Evolutionary conservation across 2,888 invertebrate species (phyloP), one percentile per base, ranked within the genome.

Genomic region (Cistogaster globosa): DNA sequence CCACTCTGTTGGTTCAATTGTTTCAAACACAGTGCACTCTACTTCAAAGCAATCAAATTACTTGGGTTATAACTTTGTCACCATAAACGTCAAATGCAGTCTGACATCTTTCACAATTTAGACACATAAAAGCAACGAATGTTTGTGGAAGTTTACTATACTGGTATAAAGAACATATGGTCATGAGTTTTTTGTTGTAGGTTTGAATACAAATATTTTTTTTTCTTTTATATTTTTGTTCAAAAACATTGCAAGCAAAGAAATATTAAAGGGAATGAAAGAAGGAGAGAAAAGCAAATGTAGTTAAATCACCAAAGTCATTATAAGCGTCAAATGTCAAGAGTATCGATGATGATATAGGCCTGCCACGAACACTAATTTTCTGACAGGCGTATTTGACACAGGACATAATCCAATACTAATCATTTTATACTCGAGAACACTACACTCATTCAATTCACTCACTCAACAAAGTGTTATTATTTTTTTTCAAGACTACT

Each of bases 361-460:
- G 71, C 67, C 85, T 85, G 85, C 85, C 85, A 82, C 82, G 69
- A 82, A 85, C 85, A 85, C 85, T 85, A 85, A 85, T 85, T 85
- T 82, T 75, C 48, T 78, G 78, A 85, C 75, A 85, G 75, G 60
- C 82, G 75, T 82, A 69, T 78, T 80, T 72, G 65, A 51, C 51
- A 74, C 55, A 65, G 55, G 48, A 2, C 68, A 84, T 68, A 69
- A 81, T 81, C 71, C 81, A 85, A 80, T 82, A 60, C 62, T 72
- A 74, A 77, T 74, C 74, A 78, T 58, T 58, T 60, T 51, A 78
- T 57, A 58, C 63, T 45, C 76, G 22, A 20, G 20, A 57, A 57
- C n/a, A 18, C 55, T 32, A 18, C 55, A 58, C 63, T 12, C 58
- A 18, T n/a, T n/a, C 60, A 45, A 18, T 53, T n/a, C 32, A 63